These are phyloP conservation scores for Drosophila kuntzei DNA, from an alignment of 2,888 invertebrate genomes.

Conservation along the genomic window DNA sequence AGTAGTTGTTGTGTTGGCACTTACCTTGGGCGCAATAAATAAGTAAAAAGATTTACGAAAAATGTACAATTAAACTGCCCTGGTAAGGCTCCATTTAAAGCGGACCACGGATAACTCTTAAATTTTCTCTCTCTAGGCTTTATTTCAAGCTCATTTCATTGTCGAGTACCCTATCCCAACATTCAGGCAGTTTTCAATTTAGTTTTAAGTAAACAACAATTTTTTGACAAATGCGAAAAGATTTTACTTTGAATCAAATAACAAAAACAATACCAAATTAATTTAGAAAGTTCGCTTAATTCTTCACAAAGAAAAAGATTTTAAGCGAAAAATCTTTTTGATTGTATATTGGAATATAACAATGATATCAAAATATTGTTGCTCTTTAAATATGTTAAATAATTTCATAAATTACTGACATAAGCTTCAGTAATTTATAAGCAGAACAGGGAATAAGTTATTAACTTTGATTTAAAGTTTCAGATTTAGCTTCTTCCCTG, in stretches of 20 bases:
- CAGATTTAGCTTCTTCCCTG: background rate
- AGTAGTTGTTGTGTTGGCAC: constrained; percentile 53
- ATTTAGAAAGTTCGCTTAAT: constrained; percentile 13
- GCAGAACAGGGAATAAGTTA: constrained; percentile 21
- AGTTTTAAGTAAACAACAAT: constrained; percentile 79
- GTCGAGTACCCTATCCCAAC: constrained; percentile 97
- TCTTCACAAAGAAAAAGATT: constrained; percentile 84
- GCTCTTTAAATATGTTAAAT: constrained; percentile 57
- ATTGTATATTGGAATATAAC: constrained; percentile 66
- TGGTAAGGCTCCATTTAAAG: constrained; percentile 24
- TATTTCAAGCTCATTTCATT: constrained; percentile 84
- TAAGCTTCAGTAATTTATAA: constrained; percentile 15
- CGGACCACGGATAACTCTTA: constrained; percentile 57
- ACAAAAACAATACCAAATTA: background rate
- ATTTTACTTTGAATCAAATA: background rate
- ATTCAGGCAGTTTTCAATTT: constrained; percentile 92
- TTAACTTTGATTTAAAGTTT: background rate
- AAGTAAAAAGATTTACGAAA: constrained; percentile 30
- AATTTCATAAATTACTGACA: constrained; percentile 14
- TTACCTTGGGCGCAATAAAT: constrained; percentile 73
- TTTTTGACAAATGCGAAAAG: constrained; percentile 62
- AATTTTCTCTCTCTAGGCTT: constrained; percentile 52
- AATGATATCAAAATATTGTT: constrained; percentile 83
- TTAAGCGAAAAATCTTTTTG: constrained; percentile 85
- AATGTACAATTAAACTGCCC: constrained; percentile 22